Base-by-base conservation (phyloP, 1,140 invertebrate genomes). In the Notospermus geniculatus region DNA sequence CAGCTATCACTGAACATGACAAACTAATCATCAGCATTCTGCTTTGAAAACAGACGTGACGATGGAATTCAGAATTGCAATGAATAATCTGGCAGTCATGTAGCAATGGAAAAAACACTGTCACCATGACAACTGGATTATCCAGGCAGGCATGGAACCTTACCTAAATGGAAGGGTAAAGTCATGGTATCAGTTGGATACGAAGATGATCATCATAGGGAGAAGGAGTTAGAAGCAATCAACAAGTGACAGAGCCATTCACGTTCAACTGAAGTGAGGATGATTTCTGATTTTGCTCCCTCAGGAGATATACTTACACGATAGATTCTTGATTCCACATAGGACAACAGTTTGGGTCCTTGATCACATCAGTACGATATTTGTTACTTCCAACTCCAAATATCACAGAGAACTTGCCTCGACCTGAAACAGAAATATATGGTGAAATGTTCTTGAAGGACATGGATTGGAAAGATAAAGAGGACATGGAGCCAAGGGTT, bases 311-410 rank as follows among this genome's bases (percentile, higher is more conserved):
- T 13, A 71, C 75, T 72, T 71, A 79, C 77, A 79, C 66, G 25
- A 65, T 62, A 28, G 73, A 76, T 65, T 79, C 77, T 60, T 77
- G 74, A 65, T 78, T 79, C 73, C 76, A 79, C 50, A 71, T 73
- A 28, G 77, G 77, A 58, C 71, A 69, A 27, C 73, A 73, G 30
- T 45, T 50, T 2, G 71, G 57, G 36, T 78, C 71, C 50, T 75
- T 75, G 5, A 78, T 74, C 25, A 75, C 60, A 54, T 55, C 63
- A 15, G 77, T 77, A 11, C 75, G 59, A 32, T 71, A 77, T 57
- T 79, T 78, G 50, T 70, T 76, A n/a, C 28, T 61, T 2, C 76
- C 76, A 22, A 78, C 65, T 27, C 75, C 75, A 73, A 77, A 77
- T 60, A 77, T 76, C 19, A 79, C 77, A 59, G 75, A 79, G 59